phyloP scores from a whole-genome alignment of 92 coral and sea anemone genomes.

The Phenganax subtilis region DNA sequence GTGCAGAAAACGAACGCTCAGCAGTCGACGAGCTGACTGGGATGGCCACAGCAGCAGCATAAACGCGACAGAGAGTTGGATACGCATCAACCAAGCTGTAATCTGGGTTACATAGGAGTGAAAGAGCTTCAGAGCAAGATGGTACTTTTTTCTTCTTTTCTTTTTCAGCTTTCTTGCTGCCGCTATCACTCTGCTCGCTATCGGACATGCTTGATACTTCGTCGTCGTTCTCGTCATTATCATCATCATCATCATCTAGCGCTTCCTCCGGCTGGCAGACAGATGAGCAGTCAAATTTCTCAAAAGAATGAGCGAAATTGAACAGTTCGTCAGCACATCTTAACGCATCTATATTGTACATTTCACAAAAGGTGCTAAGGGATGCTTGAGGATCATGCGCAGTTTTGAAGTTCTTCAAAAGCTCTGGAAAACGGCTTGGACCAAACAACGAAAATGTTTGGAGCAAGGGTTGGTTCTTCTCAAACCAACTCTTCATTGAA shows the following conservation, averaged over 20 bases:
- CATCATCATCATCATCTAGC: neutral
- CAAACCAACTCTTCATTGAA: constrained; percentile 22
- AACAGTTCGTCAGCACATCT: constrained; percentile 26
- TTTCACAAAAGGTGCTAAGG: neutral
- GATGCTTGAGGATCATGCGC: neutral
- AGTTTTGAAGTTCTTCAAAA: neutral
- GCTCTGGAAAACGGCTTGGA: constrained; percentile 11
- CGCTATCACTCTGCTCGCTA: constrained; percentile 5
- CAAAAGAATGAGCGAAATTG: neutral
- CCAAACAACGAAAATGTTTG: constrained; percentile 6
- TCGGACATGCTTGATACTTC: constrained; percentile 7
- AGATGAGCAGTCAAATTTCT: neutral
- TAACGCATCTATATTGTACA: neutral
- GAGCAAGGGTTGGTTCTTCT: constrained; percentile 8
- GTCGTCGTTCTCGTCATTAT: neutral
- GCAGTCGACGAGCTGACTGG: constrained; percentile 18
- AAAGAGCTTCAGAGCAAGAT: constrained; percentile 27
- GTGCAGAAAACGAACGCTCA: constrained; percentile 26
- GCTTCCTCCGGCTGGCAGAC: neutral
- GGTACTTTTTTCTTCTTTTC: constrained; percentile 6
- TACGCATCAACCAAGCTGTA: constrained; percentile 24
- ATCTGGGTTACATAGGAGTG: constrained; percentile 22
- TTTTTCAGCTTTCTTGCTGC: neutral
- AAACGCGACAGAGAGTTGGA: constrained; percentile 35
- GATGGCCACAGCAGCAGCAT: constrained; percentile 14